phyloP scores from a whole-genome alignment of 2,113 vertebrate genomes.

The Xiphias gladius region DNA sequence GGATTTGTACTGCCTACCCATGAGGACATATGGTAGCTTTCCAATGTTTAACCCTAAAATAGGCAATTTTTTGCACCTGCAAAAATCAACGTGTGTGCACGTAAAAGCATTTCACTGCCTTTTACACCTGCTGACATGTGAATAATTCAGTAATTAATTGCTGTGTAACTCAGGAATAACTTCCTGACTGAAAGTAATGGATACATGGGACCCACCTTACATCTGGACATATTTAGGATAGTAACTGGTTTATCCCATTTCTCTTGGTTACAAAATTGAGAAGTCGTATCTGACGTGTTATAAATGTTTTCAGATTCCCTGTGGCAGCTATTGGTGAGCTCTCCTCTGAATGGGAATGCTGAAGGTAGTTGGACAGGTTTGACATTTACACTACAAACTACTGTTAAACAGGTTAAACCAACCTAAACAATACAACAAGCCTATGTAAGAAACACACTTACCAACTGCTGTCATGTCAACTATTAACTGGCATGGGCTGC shows the following conservation, averaged over 20 bases:
- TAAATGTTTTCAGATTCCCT: not conserved
- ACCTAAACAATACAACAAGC: conserved; percentile 29
- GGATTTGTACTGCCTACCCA: not conserved
- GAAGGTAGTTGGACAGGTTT: conserved; percentile 66
- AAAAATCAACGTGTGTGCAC: not conserved
- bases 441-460: conserved; percentile 19
- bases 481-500: not conserved
- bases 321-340: conserved; percentile 34
- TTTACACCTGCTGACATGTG: not conserved
- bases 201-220: not conserved
- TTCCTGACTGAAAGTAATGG: not conserved
- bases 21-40: not conserved
- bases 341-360: not conserved
- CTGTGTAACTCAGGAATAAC: not conserved
- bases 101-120: not conserved
- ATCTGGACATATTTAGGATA: not conserved
- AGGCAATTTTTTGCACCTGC: not conserved
- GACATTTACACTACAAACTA: conserved; percentile 21
- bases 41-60: not conserved
- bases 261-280: not conserved
- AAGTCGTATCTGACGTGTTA: not conserved
- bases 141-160: not conserved
- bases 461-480: conserved; percentile 17
- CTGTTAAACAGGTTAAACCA: conserved; percentile 66
- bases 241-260: not conserved